A percentile compares a stretch with the other conserved stretches of the same genome.
Evolutionary conservation across 2,888 invertebrate genomes (phyloP).

Genomic region (Athetis lepigone): DNA sequence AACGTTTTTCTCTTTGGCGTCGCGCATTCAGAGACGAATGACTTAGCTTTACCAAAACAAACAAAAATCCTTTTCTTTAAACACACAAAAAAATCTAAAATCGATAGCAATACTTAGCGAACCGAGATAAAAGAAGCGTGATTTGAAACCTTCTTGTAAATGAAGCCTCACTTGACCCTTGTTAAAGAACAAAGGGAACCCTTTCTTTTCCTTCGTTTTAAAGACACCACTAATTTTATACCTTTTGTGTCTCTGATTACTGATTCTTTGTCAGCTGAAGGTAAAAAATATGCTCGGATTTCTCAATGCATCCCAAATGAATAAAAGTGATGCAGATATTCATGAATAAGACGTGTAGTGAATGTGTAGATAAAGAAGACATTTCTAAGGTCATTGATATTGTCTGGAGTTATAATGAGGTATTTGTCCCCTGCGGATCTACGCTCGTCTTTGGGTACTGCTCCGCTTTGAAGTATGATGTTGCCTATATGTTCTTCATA

Average conservation of each 20-base stretch:
- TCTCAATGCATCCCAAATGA: neutral
- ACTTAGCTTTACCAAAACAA: too few species aligned
- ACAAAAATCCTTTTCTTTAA: too few species aligned
- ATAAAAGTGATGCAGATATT: neutral
- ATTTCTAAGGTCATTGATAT: neutral
- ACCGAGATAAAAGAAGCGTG: conserved; percentile 48
- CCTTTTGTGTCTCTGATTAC: conserved; percentile 70
- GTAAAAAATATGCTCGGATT: conserved; percentile 17
- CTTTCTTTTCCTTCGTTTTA: conserved; percentile 68
- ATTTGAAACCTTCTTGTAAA: conserved; percentile 70
- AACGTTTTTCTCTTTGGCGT: too few species aligned
- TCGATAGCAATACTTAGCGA: neutral
- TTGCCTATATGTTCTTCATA: too few species aligned
- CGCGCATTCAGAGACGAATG: too few species aligned
- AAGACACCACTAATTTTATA: conserved; percentile 69
- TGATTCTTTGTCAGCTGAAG: conserved; percentile 56
- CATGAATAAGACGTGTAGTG: neutral
- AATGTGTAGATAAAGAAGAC: neutral
- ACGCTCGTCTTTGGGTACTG: too few species aligned
- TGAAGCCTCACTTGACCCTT: conserved; percentile 76
- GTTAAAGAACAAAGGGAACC: conserved; percentile 75
- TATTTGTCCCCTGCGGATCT: too few species aligned
- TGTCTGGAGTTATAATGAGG: neutral
- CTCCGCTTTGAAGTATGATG: too few species aligned
- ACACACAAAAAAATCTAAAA: neutral